Conservation (phyloP, 2,888 invertebrate genomes). For the Andrena dorsata region DNA sequence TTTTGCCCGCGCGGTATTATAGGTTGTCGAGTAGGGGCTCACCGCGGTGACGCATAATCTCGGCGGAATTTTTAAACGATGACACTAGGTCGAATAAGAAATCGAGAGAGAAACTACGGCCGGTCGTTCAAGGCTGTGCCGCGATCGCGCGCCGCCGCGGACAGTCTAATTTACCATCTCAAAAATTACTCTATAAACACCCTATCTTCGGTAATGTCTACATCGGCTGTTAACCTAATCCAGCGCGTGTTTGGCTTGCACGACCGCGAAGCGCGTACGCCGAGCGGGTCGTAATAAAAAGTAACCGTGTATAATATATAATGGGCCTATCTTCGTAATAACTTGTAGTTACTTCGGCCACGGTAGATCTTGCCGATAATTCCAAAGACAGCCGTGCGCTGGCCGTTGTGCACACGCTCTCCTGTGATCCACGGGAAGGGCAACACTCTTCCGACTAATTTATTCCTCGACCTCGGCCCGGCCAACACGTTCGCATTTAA, state of each 20-base stretch:
- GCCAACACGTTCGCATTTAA: slow-evolving; percentile 39
- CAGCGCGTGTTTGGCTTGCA: slow-evolving; percentile 56
- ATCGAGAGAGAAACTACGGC: not conserved
- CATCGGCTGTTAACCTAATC: slow-evolving; percentile 70
- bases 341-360: slow-evolving; percentile 78
- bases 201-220: slow-evolving; percentile 72
- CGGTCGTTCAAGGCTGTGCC: not conserved
- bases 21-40: too few relatives aligned
- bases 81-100: not conserved
- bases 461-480: slow-evolving; percentile 39
- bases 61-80: not conserved
- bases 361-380: slow-evolving; percentile 79
- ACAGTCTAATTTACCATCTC: slow-evolving; percentile 54
- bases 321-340: slow-evolving; percentile 81
- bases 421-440: slow-evolving; percentile 63
- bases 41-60: too few relatives aligned
- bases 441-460: slow-evolving; percentile 42
- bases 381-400: slow-evolving; percentile 74
- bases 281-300: slow-evolving; percentile 70
- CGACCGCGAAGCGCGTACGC: slow-evolving; percentile 52
- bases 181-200: slow-evolving; percentile 75
- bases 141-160: slow-evolving; percentile 30
- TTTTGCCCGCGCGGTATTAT: too few relatives aligned
- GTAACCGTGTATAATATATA: slow-evolving; percentile 81
- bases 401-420: slow-evolving; percentile 61